Base-by-base conservation (phyloP, 2,888 invertebrate species). In the Idaea aversata region DNA sequence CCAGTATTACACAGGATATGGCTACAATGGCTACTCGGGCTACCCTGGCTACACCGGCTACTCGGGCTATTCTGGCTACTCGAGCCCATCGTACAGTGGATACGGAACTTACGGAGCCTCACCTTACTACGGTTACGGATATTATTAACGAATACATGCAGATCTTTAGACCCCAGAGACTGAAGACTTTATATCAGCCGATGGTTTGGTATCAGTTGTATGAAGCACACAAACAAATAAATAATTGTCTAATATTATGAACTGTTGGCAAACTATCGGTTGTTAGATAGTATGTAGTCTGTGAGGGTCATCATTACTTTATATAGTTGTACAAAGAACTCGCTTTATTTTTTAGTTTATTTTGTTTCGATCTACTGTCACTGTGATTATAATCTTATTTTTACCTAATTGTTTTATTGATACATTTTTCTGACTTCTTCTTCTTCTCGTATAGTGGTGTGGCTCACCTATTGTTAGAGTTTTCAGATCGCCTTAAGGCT, bases 71-170 rank as follows among this genome's bases (percentile, higher is more conserved):
- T 83, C 86, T 0, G 88, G 90, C 25, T 90, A 90, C 72, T 79
- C 85, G n/a, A 88, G 71, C 72, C 90, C 91, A 13, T 16, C 25
- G 34, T 59, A 59, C 0, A 68, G 79, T 4, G 71, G 82, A 34
- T 91, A 91, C 72, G 77, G 87, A 2, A 69, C 79, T 0, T 90
- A 89, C 68, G 82, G 81, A 61, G 80, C 81, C 3, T 86, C 87
- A 0, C 86, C 90, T 0, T 91, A 90, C 71, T 86, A 88, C 60
- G 87, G 87, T 66, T 91, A 89, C 63, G 87, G 89, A 67, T 90
- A 87, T 63, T 90, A 87, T 65, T 90, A 69, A 84, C 47, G 47
- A 4, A 47, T 47, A 47, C 13, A 4, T 13, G 10, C 47, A 13
- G 7, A 10, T 47, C 47, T 10, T 13, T 10, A 13, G 13, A 47